These are phyloP conservation scores for Rhodinocichla rosea DNA, from an alignment of 2,113 vertebrate genomes.

Conservation along the genomic window DNA sequence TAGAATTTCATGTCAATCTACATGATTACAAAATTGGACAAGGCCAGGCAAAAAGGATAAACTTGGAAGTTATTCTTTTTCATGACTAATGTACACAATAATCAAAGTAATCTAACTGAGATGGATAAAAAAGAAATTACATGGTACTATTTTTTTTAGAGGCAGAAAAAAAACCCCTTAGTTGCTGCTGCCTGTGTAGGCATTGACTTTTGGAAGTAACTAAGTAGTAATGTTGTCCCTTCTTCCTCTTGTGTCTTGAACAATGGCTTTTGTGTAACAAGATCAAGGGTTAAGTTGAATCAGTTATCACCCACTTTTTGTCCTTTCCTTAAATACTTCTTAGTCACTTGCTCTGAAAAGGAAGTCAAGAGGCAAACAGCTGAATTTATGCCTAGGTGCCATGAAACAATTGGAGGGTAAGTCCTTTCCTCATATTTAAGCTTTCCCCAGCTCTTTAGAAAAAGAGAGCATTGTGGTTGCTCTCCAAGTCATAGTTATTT, in stretches of 20 bases:
- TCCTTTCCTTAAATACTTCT: not conserved
- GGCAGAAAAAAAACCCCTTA: not conserved
- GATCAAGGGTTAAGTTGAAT: not conserved
- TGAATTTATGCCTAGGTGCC: conserved; percentile 9
- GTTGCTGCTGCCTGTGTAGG: not conserved
- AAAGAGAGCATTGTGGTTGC: not conserved
- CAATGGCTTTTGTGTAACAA: not conserved
- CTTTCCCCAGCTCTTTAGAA: not conserved
- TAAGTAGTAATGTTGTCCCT: not conserved
- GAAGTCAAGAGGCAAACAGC: conserved; percentile 16
- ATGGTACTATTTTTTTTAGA: not conserved
- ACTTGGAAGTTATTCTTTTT: not conserved
- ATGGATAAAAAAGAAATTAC: not conserved
- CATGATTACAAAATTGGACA: not conserved
- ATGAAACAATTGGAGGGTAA: not conserved
- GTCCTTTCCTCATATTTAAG: not conserved
- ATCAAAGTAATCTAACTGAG: not conserved
- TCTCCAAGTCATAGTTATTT: conserved; percentile 36
- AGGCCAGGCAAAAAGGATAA: not conserved
- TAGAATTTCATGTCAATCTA: not conserved
- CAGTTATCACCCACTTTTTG: not conserved
- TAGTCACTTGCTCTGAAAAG: not conserved
- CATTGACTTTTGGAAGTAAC: not conserved
- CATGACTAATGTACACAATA: not conserved
- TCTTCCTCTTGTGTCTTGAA: not conserved